Evolutionary conservation across 35 echinoderm and acorn worm species (phyloP).

Genomic region (Patiria miniata): DNA sequence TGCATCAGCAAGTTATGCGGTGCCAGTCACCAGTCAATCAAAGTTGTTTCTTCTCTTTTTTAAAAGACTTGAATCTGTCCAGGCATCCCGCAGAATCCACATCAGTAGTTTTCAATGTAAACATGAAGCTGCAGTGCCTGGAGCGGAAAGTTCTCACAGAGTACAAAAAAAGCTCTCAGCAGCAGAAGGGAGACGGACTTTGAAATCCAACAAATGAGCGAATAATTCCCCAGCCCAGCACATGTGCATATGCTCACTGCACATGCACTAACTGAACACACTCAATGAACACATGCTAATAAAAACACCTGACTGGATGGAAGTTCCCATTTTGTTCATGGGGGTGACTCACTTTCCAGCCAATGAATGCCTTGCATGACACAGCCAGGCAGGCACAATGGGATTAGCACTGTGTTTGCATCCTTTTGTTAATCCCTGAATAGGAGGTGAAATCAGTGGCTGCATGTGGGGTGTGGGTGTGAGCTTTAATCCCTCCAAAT

Average conservation of each 20-base stretch:
- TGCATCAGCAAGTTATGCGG: too few relatives aligned
- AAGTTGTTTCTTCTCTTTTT: too few relatives aligned
- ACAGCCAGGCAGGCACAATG: neutral
- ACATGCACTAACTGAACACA: neutral
- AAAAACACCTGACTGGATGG: neutral
- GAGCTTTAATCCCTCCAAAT: slow-evolving; percentile 8
- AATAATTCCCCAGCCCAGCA: too few relatives aligned
- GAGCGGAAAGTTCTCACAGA: neutral
- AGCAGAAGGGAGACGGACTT: too few relatives aligned
- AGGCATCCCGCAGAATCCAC: neutral
- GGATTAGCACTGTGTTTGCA: slow-evolving; percentile 4
- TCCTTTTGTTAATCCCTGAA: neutral
- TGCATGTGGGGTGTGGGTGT: slow-evolving; percentile 4
- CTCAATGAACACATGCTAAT: neutral
- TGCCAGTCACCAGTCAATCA: too few relatives aligned
- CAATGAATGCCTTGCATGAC: neutral
- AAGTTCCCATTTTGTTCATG: neutral
- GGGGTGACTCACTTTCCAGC: neutral
- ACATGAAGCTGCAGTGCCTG: neutral
- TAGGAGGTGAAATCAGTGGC: slow-evolving; percentile 6
- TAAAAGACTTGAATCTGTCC: too few relatives aligned
- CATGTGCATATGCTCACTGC: too few relatives aligned
- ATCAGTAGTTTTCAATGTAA: slow-evolving; percentile 27
- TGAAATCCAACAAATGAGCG: too few relatives aligned
- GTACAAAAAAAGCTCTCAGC: too few relatives aligned